Base-by-base conservation (phyloP, 2,797 vertebrate genomes). In the Enteromius thamalakanensis region DNA sequence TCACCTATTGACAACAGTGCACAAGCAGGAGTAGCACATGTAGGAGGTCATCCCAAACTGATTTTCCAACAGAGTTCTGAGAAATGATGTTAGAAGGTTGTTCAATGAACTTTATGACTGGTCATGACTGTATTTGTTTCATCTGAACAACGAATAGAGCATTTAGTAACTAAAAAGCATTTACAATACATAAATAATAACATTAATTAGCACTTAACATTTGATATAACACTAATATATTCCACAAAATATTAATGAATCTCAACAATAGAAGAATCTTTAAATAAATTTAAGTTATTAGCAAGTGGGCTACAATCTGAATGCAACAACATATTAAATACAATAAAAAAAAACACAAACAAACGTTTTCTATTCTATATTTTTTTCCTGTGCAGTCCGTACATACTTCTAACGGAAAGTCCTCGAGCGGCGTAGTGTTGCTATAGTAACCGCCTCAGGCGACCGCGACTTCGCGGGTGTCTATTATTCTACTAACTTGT, bases 401-500 rank as follows among this genome's bases (percentile, higher is more conserved):
- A 6, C 19, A 23, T 23, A 17, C 32, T 23, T 10, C 51, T 76
- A 10, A 60, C 51, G 6, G 10, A 37, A 34, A 40, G 12, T 58
- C 72, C 72, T 75, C 32, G 32, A 17, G 53, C 32, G 3, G 53
- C n/a, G 8, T 26, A 11, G 14, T 60, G 74, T 76, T 76, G 34
- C 74, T 76, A 76, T 76, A 76, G 74, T 60, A 60, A 58, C 51
- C 2, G 17, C 70, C 4, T 72, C 70, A 72, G 70, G 26, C 26
- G 4, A 72, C n/a, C 14, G 42, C 42, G 42, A 49, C 42, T 19
- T 29, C 45, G 37, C 40, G 21, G 26, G 8, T 1, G 26, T 74
- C 19, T 55, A 34, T 34, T 53, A 53, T 34, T 19, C 69, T 37
- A 8, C 49, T 37, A 53, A 53, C 71, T 34, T 55, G 71, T n/a